A percentile compares a stretch with the other conserved stretches of the same genome.
Conservation (phyloP, 2,113 vertebrate genomes). For the Protomyctophum bolini region DNA sequence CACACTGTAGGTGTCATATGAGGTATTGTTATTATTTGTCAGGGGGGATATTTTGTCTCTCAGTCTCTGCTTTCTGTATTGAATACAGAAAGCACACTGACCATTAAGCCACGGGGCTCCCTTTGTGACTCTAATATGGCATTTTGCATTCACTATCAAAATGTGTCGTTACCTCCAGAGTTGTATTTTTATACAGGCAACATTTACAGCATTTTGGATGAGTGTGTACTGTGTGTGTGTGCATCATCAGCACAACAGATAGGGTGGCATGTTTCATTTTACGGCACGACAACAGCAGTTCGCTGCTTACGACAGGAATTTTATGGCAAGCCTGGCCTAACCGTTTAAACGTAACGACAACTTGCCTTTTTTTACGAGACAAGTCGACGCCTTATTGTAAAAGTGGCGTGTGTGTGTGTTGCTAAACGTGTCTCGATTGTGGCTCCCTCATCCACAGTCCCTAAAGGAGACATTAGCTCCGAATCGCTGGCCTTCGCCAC, state of each 20-base stretch:
- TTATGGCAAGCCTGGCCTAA: conserved; percentile 35
- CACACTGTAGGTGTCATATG: no score
- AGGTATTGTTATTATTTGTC: no score
- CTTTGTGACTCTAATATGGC: conserved; percentile 20
- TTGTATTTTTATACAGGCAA: conserved; percentile 1
- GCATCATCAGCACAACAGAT: conserved; percentile 28
- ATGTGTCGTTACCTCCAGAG: conserved; percentile 10
- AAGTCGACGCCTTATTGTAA: conserved; percentile 28
- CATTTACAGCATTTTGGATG: conserved; percentile 10
- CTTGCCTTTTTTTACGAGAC: conserved; percentile 42
- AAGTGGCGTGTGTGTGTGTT: conserved; percentile 40
- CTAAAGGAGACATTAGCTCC: conserved; percentile 48
- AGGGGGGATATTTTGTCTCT: no score
- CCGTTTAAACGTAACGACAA: conserved; percentile 48
- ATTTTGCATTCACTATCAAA: conserved; percentile 2
- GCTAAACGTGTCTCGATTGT: conserved; percentile 45
- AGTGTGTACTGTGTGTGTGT: conserved; percentile 14
- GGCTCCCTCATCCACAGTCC: conserved; percentile 68
- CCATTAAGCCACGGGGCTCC: no score
- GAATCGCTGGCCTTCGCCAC: conserved; percentile 59
- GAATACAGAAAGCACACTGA: no score
- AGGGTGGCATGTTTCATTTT: conserved; percentile 23
- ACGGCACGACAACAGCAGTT: conserved; percentile 16
- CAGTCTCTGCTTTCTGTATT: no score
- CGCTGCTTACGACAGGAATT: conserved; percentile 35